These are phyloP conservation scores for Anomalospiza imberbis DNA, from an alignment of 2,797 vertebrate species.

Conservation along the genomic window DNA sequence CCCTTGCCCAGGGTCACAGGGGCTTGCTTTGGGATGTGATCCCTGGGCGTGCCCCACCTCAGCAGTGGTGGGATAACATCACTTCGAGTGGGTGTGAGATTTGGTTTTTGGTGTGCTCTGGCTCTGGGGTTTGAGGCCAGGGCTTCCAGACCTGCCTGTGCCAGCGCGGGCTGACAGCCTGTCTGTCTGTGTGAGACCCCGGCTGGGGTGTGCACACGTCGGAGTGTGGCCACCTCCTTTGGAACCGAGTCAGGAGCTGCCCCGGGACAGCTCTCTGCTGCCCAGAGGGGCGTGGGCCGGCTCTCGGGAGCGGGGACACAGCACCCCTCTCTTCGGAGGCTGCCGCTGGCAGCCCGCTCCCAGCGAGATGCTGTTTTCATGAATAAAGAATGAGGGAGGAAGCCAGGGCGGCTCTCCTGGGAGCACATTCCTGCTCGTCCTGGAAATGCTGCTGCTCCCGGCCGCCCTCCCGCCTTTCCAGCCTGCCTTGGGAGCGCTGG, in stretches of 20 bases:
- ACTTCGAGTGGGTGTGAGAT: background rate
- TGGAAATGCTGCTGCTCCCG: constrained; percentile 35
- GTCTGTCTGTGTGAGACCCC: accelerated
- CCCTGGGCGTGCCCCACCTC: background rate
- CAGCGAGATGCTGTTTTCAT: constrained; percentile 27
- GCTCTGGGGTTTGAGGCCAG: accelerated
- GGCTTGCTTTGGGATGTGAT: accelerated
- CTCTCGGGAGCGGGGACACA: background rate
- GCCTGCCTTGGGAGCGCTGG: background rate
- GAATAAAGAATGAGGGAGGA: constrained; percentile 58
- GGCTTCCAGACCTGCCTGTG: background rate
- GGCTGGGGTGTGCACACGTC: accelerated
- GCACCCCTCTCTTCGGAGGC: background rate
- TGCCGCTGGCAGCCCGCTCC: background rate
- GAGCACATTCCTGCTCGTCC: constrained; percentile 49
- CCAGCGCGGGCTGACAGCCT: background rate
- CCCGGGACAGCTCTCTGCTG: background rate
- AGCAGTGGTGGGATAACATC: accelerated
- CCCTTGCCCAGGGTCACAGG: background rate
- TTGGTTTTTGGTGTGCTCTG: accelerated
- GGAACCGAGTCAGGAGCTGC: background rate
- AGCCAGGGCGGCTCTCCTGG: constrained; percentile 29
- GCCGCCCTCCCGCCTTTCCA: background rate
- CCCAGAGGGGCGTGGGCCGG: background rate
- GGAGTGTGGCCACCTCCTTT: accelerated